Evolutionary conservation across 2,888 invertebrate species (phyloP), one percentile per base, ranked within the genome.

Genomic region (Tortricodes alternella): DNA sequence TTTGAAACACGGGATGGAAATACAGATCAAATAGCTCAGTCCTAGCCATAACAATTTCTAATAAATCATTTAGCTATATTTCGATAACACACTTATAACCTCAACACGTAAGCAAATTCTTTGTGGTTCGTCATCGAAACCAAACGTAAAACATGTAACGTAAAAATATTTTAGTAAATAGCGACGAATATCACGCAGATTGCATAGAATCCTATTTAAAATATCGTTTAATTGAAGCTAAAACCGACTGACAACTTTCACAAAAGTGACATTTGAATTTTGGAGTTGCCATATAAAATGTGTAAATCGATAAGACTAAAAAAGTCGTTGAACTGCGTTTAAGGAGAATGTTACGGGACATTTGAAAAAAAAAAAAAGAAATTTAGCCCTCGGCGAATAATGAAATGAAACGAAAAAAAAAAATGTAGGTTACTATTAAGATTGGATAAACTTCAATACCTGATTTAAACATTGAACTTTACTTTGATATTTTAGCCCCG

Each of bases 1-100:
- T 91, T 85, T 91, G 91, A 67, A 91, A 91, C 60, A 91, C 84
- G 57, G 91, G 91, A 74, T 91, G 90, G 60, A 91, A 91, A 78
- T 91, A 91, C 62, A 91, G 78, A 80, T 91, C 91, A 68, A 91
- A 91, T 64, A 91, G 76, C 71, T 91, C 91, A 69, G 87, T 89
- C 72, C 86, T 83, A 74, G 90, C 89, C 91, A 91, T 91, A 70
- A 63, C 68, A 73, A 76, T 65, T 67, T 73, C 70, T 68, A 70
- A 68, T 71, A 68, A 76, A 72, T 75, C 76, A 83, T 80, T 66
- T 71, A 79, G 76, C 77, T 76, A 78, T 73, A 78, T 76, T 76
- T 78, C 64, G 60, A 74, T 71, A 74, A 71, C 67, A 72, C 74
- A 74, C 62, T 71, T 80, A 85, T 86, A 89, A 88, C 85, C 86